Percentiles rank a stretch among this genome's conserved stretches.
These are phyloP conservation scores for Chironomus riparius DNA, from an alignment of 2,888 invertebrate genomes.

Conservation along the genomic window DNA sequence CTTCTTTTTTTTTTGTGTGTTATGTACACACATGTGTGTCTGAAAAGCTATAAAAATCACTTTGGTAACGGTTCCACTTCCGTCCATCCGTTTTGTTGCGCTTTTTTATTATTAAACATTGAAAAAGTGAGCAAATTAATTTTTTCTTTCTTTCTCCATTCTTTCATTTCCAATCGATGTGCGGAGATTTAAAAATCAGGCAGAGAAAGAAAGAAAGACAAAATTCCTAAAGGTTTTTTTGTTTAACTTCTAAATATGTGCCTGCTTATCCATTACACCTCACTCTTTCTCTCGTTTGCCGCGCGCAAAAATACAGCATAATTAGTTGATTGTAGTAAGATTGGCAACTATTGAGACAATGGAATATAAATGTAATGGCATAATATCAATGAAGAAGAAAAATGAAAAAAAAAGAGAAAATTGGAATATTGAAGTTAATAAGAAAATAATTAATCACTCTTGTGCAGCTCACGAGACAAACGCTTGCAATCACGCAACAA, in stretches of 20 bases:
- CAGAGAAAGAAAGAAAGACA: not conserved
- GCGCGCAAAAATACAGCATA: not conserved
- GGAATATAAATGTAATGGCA: not conserved
- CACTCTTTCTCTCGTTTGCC: not conserved
- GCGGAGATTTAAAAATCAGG: too few relatives aligned
- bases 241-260: not conserved
- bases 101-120: conserved; percentile 18
- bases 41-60: conserved; percentile 19
- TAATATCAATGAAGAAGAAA: not conserved
- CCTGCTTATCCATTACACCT: not conserved
- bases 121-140: conserved; percentile 11
- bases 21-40: conserved; percentile 12
- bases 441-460: conserved; percentile 25
- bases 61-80: conserved; percentile 26
- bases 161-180: conserved; percentile 5
- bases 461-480: conserved; percentile 25
- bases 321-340: not conserved
- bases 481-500: conserved; percentile 13
- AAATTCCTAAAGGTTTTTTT: not conserved
- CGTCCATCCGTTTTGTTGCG: conserved; percentile 21
- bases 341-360: conserved; percentile 12
- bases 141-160: too few relatives aligned
- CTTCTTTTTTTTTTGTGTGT: not conserved
- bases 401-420: conserved; percentile 12
- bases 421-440: conserved; percentile 20